A percentile compares a stretch with the other conserved stretches of the same genome.
Evolutionary conservation across 2,797 vertebrate genomes (phyloP).

Genomic region (Acestrorhynchus altus): DNA sequence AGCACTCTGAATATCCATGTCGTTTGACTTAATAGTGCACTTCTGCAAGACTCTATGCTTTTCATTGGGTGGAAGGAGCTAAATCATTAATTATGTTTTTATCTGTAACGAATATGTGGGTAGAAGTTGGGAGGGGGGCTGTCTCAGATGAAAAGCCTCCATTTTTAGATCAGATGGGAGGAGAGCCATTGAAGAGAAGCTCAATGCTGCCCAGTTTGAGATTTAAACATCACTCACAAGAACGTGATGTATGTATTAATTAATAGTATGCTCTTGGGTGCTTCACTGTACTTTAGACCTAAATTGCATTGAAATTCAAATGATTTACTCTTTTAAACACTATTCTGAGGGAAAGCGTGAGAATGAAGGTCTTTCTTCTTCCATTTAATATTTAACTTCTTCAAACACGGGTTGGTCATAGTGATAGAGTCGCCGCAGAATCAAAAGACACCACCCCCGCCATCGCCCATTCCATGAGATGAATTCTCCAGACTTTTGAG

Average conservation of each 20-base stretch:
- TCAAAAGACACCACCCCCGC: conserved; percentile 13
- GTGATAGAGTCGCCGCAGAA: background rate
- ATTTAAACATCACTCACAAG: conserved; percentile 34
- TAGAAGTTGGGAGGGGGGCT: conserved; percentile 6
- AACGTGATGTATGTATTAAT: conserved; percentile 7
- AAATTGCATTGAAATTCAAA: background rate
- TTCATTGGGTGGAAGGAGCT: background rate
- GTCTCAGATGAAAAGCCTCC: background rate
- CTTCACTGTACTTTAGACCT: background rate
- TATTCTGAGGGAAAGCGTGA: background rate
- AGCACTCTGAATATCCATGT: background rate
- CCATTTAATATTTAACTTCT: background rate
- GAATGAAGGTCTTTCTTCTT: background rate
- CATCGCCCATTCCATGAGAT: background rate
- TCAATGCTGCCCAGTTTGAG: background rate
- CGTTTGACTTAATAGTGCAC: background rate
- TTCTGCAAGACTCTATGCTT: background rate
- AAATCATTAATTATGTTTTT: conserved; percentile 37
- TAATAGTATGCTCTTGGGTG: background rate
- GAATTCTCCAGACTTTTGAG: conserved; percentile 4
- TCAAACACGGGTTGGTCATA: background rate
- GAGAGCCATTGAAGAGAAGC: conserved; percentile 1
- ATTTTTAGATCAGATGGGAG: conserved; percentile 6
- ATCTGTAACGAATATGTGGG: conserved; percentile 36
- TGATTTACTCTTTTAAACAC: background rate